These are phyloP conservation scores for Trichopria drosophilae DNA, from an alignment of 2,888 invertebrate species.

Conservation along the genomic window DNA sequence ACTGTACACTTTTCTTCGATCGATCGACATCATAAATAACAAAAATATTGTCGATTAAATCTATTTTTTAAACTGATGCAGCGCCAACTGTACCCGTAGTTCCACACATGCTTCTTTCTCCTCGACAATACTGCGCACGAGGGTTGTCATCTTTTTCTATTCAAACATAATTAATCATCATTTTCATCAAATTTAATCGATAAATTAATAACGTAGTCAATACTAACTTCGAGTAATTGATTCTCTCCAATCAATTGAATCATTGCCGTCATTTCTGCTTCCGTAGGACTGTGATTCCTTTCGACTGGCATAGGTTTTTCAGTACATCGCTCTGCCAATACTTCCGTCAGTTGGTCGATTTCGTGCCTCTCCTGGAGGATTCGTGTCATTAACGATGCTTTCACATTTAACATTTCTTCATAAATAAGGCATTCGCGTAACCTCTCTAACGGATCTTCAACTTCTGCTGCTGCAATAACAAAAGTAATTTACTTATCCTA, in stretches of 20 bases:
- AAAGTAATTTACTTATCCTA: conserved; percentile 2
- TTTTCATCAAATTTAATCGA: conserved; percentile 1
- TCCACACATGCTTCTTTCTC: conserved; percentile 73
- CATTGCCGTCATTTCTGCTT: conserved; percentile 59
- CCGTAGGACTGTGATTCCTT: conserved; percentile 57
- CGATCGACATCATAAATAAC: too few relatives aligned
- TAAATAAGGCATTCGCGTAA: conserved; percentile 53
- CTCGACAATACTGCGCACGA: conserved; percentile 72
- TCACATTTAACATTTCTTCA: conserved; percentile 66
- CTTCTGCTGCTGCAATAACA: conserved; percentile 38
- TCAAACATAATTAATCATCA: conserved; percentile 27
- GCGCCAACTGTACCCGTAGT: conserved; percentile 70
- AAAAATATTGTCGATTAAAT: too few relatives aligned
- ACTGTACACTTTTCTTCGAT: too few relatives aligned
- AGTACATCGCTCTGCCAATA: conserved; percentile 43
- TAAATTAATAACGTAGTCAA: not conserved
- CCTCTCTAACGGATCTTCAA: conserved; percentile 47
- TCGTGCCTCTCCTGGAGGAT: conserved; percentile 76
- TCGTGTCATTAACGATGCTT: conserved; percentile 69
- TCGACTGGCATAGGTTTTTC: conserved; percentile 32
- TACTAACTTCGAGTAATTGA: conserved; percentile 63
- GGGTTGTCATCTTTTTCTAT: conserved; percentile 66
- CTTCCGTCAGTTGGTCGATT: conserved; percentile 64
- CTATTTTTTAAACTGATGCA: conserved; percentile 65
- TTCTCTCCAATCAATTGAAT: conserved; percentile 66